Evolutionary conservation across 92 coral and sea anemone genomes (phyloP).

Genomic region (Epizoanthus scotinus): DNA sequence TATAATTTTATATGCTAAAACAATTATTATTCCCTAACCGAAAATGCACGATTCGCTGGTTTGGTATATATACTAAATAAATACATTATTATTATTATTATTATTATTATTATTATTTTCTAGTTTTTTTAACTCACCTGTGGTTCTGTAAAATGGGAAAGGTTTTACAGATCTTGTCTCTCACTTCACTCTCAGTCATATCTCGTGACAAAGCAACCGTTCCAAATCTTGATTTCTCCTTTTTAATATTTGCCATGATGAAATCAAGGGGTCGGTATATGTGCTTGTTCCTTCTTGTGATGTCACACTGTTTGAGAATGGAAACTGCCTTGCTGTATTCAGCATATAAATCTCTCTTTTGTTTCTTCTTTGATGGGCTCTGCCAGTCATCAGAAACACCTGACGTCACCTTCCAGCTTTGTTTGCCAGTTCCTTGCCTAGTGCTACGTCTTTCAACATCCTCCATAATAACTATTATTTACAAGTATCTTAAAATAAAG

Average conservation of each 20-base stretch:
- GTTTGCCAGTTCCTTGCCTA: not conserved
- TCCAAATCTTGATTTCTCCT: conserved; percentile 38
- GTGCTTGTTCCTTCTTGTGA: conserved; percentile 23
- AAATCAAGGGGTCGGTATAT: conserved; percentile 35
- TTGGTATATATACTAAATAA: too few species aligned
- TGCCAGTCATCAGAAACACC: conserved; percentile 12
- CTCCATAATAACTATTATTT: not conserved
- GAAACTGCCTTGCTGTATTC: conserved; percentile 36
- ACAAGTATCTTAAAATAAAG: not conserved
- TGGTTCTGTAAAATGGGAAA: conserved; percentile 35
- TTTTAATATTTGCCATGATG: conserved; percentile 41
- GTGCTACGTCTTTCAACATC: too few species aligned
- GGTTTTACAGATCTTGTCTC: not conserved
- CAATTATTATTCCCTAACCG: too few species aligned
- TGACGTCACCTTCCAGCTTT: not conserved
- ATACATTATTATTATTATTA: too few species aligned
- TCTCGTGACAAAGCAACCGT: conserved; percentile 32
- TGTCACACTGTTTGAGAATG: conserved; percentile 35
- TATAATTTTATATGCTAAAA: too few species aligned
- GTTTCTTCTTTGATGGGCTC: conserved; percentile 26
- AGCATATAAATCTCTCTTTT: conserved; percentile 17
- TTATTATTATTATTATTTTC: too few species aligned
- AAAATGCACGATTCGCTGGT: too few species aligned
- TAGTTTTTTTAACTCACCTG: not conserved
- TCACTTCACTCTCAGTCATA: conserved; percentile 24